phyloP scores from a whole-genome alignment of 2,888 invertebrate species.

The Cephonodes hylas region DNA sequence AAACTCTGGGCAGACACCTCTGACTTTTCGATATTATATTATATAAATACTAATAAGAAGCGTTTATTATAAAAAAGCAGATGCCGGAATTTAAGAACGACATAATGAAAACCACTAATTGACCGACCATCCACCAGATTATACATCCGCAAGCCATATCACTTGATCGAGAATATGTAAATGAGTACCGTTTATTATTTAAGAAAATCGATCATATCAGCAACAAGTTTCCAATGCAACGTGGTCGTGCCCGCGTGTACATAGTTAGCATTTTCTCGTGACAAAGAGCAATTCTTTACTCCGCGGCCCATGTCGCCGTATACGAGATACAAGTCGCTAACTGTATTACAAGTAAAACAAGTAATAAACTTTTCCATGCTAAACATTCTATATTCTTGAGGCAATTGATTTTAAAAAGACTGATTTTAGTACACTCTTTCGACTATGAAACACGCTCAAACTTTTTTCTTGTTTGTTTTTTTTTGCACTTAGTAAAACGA shows the following conservation, averaged over 20 bases:
- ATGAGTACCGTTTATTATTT: neutral
- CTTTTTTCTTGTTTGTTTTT: too few species aligned
- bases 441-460: too few species aligned
- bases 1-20: too few species aligned
- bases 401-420: neutral
- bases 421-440: neutral
- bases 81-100: too few species aligned
- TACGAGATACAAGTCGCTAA: slow-evolving; percentile 4
- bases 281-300: slow-evolving; percentile 15
- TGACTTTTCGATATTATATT: too few species aligned
- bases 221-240: neutral
- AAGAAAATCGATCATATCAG: neutral
- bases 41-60: too few species aligned
- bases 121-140: too few species aligned
- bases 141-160: too few species aligned
- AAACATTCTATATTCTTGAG: neutral
- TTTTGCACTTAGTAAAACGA: too few species aligned
- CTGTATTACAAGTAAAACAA: slow-evolving; percentile 5
- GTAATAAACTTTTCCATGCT: neutral
- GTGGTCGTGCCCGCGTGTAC: neutral
- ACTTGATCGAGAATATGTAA: neutral
- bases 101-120: too few species aligned
- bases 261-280: slow-evolving; percentile 13
- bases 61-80: too few species aligned
- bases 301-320: slow-evolving; percentile 2